Conservation (phyloP, 2,113 vertebrate genomes). For the Takifugu flavidus region DNA sequence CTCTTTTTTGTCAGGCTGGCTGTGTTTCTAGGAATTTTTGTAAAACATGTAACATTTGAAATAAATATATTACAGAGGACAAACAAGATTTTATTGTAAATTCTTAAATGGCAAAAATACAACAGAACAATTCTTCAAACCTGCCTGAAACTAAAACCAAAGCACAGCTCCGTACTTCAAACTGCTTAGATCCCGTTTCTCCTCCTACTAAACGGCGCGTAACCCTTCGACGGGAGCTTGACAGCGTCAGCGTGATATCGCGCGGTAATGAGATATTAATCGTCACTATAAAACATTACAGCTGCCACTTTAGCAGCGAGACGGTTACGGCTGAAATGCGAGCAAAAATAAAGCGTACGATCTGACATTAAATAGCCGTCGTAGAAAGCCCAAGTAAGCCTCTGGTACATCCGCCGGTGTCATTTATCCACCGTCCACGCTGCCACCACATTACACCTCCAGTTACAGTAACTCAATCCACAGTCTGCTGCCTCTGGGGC, state of each 20-base stretch:
- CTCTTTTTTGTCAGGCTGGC: constrained; percentile 17
- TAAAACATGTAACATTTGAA: background rate
- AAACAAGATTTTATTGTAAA: background rate
- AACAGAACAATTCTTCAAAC: background rate
- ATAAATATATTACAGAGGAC: background rate
- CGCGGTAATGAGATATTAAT: constrained; percentile 4
- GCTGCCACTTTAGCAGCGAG: background rate
- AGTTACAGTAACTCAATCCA: constrained; percentile 67
- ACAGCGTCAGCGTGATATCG: constrained; percentile 3
- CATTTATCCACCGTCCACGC: constrained; percentile 20
- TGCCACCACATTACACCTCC: constrained; percentile 61
- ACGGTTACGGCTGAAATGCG: constrained; percentile 4
- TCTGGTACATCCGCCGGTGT: constrained; percentile 29
- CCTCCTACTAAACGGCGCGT: background rate
- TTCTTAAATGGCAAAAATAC: background rate
- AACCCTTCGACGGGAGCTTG: background rate
- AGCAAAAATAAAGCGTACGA: constrained; percentile 14
- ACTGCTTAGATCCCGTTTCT: too few relatives aligned
- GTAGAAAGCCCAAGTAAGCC: constrained; percentile 19
- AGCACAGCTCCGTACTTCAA: background rate
- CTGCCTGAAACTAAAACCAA: background rate
- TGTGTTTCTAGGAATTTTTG: too few relatives aligned
- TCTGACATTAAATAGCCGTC: constrained; percentile 16
- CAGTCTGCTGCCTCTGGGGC: constrained; percentile 58
- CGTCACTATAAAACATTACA: background rate